Conservation (phyloP, 2,113 vertebrate genomes). For the Xenopus laevis region DNA sequence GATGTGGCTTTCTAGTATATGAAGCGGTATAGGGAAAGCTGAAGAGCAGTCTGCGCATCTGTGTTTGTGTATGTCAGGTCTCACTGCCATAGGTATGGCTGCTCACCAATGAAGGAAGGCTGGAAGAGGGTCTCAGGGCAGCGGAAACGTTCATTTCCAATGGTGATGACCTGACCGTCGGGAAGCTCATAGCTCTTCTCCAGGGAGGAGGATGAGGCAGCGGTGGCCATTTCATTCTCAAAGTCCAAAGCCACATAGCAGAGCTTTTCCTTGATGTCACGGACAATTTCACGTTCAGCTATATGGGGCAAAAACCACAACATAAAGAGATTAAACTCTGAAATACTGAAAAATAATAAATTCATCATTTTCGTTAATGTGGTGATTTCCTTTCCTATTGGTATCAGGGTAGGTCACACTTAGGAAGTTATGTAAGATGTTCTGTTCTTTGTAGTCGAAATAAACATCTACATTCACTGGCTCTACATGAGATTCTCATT, state of each 20-base stretch:
- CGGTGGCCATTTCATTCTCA: constrained; percentile 97
- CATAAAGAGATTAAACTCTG: background rate
- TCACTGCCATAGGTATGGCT: too few relatives aligned
- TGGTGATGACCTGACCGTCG: constrained; percentile 97
- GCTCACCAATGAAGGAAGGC: constrained; percentile 94
- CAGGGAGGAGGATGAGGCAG: constrained; percentile 93
- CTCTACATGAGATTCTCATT: too few relatives aligned
- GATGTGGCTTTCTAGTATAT: too few relatives aligned
- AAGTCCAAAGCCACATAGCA: constrained; percentile 98
- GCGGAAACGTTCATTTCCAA: constrained; percentile 97
- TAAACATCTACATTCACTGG: too few relatives aligned
- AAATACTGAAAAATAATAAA: too few relatives aligned
- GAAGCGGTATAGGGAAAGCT: background rate
- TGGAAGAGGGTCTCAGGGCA: constrained; percentile 98
- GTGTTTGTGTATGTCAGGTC: too few relatives aligned
- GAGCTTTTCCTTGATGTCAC: constrained; percentile 98
- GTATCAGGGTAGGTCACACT: too few relatives aligned
- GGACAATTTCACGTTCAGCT: constrained; percentile 96
- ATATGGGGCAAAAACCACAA: background rate
- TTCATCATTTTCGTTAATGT: too few relatives aligned
- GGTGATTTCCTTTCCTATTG: too few relatives aligned
- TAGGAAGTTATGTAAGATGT: too few relatives aligned
- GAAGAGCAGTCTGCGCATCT: background rate
- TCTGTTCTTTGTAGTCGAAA: too few relatives aligned
- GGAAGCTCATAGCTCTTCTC: constrained; percentile 98